Evolutionary conservation across 2,113 vertebrate species (phyloP).

Genomic region (Nothobranchius kuhntae): DNA sequence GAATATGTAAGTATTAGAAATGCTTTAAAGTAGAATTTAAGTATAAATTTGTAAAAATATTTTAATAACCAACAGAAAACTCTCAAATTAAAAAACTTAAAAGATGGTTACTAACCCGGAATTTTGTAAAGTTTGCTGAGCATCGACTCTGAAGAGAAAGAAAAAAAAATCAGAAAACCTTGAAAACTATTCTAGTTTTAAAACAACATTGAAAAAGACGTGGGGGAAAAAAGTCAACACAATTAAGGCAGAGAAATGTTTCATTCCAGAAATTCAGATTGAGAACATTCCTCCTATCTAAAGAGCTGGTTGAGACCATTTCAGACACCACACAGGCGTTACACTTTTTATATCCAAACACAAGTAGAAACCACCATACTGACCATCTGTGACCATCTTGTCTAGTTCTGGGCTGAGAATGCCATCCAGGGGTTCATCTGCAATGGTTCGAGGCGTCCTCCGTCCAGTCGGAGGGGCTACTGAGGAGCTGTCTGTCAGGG

Average conservation of each 20-base stretch:
- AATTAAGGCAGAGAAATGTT: not conserved
- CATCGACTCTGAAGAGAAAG: constrained; percentile 87
- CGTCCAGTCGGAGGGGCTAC: constrained; percentile 81
- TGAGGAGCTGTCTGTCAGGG: constrained; percentile 84
- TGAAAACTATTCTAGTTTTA: not conserved
- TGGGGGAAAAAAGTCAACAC: no score
- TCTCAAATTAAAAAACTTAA: not conserved
- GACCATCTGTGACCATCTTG: constrained; percentile 99
- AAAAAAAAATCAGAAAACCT: constrained; percentile 12
- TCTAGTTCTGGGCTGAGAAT: constrained; percentile 98
- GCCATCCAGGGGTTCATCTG: constrained; percentile 91
- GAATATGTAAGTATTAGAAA: not conserved
- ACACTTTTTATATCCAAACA: no score
- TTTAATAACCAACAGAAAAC: not conserved
- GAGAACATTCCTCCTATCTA: no score
- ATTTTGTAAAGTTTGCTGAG: constrained; percentile 98
- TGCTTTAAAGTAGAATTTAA: no score
- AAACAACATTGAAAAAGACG: not conserved
- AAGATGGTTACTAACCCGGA: constrained; percentile 83
- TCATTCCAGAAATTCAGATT: no score
- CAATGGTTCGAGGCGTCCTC: constrained; percentile 83
- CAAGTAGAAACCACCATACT: constrained; percentile 51
- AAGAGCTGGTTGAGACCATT: no score
- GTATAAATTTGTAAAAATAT: no score
- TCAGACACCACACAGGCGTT: no score